A percentile compares a stretch with the other conserved stretches of the same genome.
Conservation (phyloP, 2,113 vertebrate genomes). For the Menidia beryllina region DNA sequence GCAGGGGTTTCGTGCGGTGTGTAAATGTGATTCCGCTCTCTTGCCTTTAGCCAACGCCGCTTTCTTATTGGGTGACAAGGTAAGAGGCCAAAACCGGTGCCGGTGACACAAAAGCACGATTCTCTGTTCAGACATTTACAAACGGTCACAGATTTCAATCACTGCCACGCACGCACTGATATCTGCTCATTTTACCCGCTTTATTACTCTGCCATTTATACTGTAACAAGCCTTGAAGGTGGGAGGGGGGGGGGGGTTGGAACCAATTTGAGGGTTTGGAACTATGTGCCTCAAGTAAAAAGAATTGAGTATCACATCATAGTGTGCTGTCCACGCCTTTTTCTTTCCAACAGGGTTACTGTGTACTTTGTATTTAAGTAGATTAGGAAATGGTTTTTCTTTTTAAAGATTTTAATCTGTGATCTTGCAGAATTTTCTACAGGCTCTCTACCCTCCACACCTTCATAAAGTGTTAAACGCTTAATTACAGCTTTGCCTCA, state of each 20-base stretch:
- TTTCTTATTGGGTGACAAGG: conserved; percentile 45
- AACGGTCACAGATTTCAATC: background rate
- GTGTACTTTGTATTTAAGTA: conserved; percentile 29
- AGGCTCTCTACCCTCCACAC: conserved; percentile 53
- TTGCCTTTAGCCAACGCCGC: conserved; percentile 35
- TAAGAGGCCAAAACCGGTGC: conserved; percentile 38
- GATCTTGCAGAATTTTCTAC: conserved; percentile 42
- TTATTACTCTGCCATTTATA: conserved; percentile 20
- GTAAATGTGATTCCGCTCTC: conserved; percentile 32
- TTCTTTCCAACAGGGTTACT: conserved; percentile 15
- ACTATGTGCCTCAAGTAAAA: conserved; percentile 44
- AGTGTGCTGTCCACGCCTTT: background rate
- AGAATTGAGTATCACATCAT: conserved; percentile 33
- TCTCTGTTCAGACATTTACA: conserved; percentile 12
- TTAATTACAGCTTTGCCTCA: conserved; percentile 61
- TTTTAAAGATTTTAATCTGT: conserved; percentile 8
- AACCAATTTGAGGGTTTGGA: conserved; percentile 8
- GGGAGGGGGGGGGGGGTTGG: too few relatives aligned
- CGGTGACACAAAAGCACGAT: conserved; percentile 18
- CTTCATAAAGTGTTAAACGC: conserved; percentile 60
- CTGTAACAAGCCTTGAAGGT: background rate
- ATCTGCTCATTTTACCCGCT: conserved; percentile 40
- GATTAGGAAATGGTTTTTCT: conserved; percentile 39
- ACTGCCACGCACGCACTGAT: conserved; percentile 16
- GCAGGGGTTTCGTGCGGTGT: conserved; percentile 35